Conservation (phyloP, 2,113 vertebrate species). For the Chaetura pelagica region DNA sequence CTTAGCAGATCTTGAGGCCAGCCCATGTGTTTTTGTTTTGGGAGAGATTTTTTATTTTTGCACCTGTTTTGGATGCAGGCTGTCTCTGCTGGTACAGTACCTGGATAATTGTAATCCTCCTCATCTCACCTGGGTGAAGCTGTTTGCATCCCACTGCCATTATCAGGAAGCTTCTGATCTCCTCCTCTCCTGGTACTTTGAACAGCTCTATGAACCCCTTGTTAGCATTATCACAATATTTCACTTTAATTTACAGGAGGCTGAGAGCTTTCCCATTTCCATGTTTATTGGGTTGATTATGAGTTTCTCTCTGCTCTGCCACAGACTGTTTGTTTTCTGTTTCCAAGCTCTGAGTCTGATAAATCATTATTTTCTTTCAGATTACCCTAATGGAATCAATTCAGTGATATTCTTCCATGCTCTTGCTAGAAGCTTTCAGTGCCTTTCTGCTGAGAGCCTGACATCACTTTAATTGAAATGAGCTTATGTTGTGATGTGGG, state of each 20-base stretch:
- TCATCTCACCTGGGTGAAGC: not conserved
- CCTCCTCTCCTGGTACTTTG: not conserved
- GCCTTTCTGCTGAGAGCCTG: slow-evolving; percentile 33
- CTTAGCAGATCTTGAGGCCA: not conserved
- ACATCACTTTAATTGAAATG: slow-evolving; percentile 17
- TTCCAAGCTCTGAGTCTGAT: not conserved
- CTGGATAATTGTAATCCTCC: not conserved
- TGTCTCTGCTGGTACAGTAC: not conserved
- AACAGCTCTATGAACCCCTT: not conserved
- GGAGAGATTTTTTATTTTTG: not conserved
- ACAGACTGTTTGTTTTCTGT: slow-evolving; percentile 38
- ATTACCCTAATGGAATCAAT: slow-evolving; percentile 52
- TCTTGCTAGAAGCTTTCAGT: slow-evolving; percentile 40
- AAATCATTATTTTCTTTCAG: slow-evolving; percentile 51
- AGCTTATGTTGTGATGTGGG: not conserved
- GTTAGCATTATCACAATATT: not conserved
- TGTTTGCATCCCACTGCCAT: not conserved
- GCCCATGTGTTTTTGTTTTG: not conserved
- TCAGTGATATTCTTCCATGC: not conserved
- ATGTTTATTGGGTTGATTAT: not conserved
- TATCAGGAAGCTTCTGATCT: not conserved
- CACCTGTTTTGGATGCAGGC: not conserved
- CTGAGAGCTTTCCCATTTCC: slow-evolving; percentile 24
- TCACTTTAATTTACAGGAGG: not conserved
- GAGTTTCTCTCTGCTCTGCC: slow-evolving; percentile 6